A percentile compares a stretch with the other conserved stretches of the same genome.
Evolutionary conservation across 2,113 vertebrate species (phyloP).

Genomic region (Actinemys pallida): DNA sequence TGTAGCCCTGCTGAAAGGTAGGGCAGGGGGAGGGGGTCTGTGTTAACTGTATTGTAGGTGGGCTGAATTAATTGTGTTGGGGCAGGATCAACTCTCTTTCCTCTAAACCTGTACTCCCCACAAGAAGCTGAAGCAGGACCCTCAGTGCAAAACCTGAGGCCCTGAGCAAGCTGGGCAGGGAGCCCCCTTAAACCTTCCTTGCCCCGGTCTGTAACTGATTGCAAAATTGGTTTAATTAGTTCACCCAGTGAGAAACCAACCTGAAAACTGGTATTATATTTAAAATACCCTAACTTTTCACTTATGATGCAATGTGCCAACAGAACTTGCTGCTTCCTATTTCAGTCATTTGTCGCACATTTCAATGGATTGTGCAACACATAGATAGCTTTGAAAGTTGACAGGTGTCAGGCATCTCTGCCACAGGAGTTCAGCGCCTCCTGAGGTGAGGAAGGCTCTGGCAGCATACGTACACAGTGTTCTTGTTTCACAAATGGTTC

Average conservation of each 20-base stretch:
- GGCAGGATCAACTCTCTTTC: neutral
- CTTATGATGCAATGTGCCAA: neutral
- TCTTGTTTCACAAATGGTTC: neutral
- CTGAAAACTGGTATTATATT: neutral
- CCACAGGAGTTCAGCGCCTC: neutral
- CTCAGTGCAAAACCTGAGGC: neutral
- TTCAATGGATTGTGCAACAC: neutral
- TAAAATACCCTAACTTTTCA: neutral
- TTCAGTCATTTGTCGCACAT: neutral
- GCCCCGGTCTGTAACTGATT: neutral
- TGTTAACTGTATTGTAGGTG: accelerated
- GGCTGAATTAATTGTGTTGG: neutral
- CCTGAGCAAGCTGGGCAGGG: neutral
- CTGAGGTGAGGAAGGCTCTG: neutral
- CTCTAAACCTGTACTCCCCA: neutral
- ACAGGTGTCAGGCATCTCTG: neutral
- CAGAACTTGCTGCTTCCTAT: neutral
- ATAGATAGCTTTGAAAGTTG: neutral
- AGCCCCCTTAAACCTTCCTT: neutral
- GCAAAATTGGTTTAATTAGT: neutral
- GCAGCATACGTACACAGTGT: neutral
- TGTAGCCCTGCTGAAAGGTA: neutral
- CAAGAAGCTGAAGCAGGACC: neutral
- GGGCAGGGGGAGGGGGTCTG: neutral
- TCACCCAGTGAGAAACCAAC: neutral